These are phyloP conservation scores for Serilophus lunatus DNA, from an alignment of 2,113 vertebrate species.

Conservation along the genomic window DNA sequence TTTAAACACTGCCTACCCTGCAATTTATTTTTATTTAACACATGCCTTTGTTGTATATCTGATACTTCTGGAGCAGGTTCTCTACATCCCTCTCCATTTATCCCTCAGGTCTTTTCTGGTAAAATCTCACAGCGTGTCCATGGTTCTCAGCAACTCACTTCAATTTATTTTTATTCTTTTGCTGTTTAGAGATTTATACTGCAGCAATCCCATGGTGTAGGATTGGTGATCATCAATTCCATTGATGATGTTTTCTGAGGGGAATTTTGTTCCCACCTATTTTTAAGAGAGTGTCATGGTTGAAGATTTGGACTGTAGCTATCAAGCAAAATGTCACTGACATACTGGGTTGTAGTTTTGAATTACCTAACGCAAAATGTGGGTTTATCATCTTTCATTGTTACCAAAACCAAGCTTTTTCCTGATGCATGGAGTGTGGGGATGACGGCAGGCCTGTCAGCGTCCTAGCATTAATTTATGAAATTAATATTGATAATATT, in stretches of 20 bases:
- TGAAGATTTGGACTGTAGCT: neutral
- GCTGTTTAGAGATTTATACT: neutral
- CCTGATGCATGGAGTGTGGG: neutral
- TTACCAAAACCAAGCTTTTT: neutral
- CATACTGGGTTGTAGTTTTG: neutral
- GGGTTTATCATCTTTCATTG: neutral
- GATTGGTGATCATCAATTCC: neutral
- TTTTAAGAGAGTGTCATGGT: neutral
- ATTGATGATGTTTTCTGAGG: neutral
- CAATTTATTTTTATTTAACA: neutral
- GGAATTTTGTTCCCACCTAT: neutral
- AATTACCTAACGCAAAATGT: neutral
- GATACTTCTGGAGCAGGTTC: neutral
- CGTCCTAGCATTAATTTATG: too few relatives aligned
- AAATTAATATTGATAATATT: too few relatives aligned
- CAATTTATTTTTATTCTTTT: neutral
- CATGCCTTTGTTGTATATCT: fast-evolving
- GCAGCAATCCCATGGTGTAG: neutral
- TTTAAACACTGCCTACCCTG: neutral
- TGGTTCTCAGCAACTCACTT: neutral
- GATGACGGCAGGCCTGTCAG: too few relatives aligned
- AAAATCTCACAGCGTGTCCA: neutral
- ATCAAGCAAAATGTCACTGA: neutral
- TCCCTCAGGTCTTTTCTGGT: neutral
- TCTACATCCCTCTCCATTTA: neutral